Conservation (phyloP, 2,888 invertebrate genomes). For the Oligia fasciuncula region DNA sequence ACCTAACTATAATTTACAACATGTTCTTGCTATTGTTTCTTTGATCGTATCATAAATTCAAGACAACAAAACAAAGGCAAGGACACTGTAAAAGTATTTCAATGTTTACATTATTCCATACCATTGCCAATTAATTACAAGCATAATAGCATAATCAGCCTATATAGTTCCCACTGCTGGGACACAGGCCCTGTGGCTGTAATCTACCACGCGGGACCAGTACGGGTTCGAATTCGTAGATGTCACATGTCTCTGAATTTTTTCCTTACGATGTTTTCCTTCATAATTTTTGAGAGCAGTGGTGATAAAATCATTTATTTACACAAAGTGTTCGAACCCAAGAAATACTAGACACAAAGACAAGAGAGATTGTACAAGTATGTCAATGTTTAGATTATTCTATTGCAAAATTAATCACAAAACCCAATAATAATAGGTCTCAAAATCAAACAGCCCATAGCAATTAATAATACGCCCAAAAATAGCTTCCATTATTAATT, state of each 20-base stretch:
- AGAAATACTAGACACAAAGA: constrained; percentile 12
- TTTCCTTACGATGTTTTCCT: background rate
- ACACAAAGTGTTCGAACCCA: background rate
- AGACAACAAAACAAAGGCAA: constrained; percentile 2
- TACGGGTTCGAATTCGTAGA: background rate
- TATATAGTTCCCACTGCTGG: no score
- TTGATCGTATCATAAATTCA: constrained; percentile 9
- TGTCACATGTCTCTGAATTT: background rate
- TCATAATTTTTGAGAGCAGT: background rate
- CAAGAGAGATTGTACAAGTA: background rate
- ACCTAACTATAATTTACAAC: constrained; percentile 3
- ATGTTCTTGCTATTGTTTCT: background rate
- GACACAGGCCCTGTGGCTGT: background rate
- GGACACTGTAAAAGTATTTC: background rate
- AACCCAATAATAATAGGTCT: background rate
- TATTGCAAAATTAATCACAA: constrained; percentile 10
- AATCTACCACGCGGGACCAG: background rate
- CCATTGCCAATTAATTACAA: constrained; percentile 7
- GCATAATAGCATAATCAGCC: no score
- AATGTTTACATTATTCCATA: background rate
- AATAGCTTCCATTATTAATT: constrained; percentile 64
- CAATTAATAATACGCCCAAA: constrained; percentile 42
- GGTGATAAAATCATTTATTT: background rate
- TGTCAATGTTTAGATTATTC: background rate
- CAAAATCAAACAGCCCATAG: constrained; percentile 28